Base-by-base conservation (phyloP, 2,888 invertebrate genomes). In the Leptinotarsa rubiginosa region DNA sequence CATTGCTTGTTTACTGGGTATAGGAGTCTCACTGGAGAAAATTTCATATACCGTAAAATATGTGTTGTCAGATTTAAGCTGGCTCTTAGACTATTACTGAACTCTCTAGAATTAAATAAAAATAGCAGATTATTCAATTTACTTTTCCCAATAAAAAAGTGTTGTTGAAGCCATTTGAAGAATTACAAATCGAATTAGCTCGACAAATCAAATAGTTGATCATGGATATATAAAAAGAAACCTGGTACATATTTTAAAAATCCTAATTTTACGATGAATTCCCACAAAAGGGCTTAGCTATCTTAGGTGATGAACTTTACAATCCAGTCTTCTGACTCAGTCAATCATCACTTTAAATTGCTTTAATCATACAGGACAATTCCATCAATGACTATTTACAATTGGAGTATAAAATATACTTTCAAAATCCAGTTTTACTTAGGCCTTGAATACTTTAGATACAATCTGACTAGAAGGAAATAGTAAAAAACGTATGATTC, bases 381-480 rank as follows among this genome's bases (percentile, higher is more conserved):
- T 72, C 65, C 74, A 56, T 68, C 74, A 50, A 69, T 64, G 77
- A 73, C 41, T 76, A 79, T 79, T 62, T 79, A 79, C 78, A 79
- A 76, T 77, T 62, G 75, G 68, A 74, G 76, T 79, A 78, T 70
- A 78, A 78, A 79, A 78, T 79, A 79, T 78, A 76, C 68, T 64
- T 72, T 78, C 72, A 64, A 79, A 77, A 72, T 79, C 73, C 73
- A 75, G 74, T 73, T 64, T 74, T 77, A 75, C 59, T 77, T 78
- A 79, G 79, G 79, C 79, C 79, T 75, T 73, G 70, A 78, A 74
- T 52, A 75, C 62, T 75, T 75, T 78, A 77, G 75, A 80, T 80
- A 80, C 75, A 77, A 80, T 81, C 78, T 83, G 83, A 83, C 83
- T 83, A 83, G 83, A 83, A 81, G 77, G 78, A 76, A 79, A 76